Percentiles rank a stretch among this genome's conserved stretches.
phyloP scores from a whole-genome alignment of 2,797 vertebrate genomes.

The Catamblyrhynchus diadema region DNA sequence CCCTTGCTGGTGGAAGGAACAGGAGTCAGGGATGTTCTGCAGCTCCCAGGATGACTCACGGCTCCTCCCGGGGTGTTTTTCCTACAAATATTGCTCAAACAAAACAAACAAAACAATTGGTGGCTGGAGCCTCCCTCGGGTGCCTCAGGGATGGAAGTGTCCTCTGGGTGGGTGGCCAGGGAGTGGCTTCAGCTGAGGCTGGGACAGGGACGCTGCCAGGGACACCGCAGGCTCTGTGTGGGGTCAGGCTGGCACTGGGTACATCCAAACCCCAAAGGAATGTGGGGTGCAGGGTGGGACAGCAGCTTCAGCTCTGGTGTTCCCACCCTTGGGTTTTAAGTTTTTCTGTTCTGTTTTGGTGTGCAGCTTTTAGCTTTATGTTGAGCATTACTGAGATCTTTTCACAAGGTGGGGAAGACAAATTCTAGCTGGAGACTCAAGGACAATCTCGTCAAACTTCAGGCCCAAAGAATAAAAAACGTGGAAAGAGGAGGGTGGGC shows the following conservation, averaged over 20 bases:
- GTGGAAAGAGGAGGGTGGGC: neutral
- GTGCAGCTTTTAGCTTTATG: neutral
- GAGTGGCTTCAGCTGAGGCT: neutral
- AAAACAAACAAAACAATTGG: constrained; percentile 8
- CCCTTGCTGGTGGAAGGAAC: neutral
- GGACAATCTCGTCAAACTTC: neutral
- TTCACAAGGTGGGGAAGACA: neutral
- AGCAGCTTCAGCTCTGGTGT: neutral
- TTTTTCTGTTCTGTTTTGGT: neutral
- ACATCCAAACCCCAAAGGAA: neutral
- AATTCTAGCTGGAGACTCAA: neutral
- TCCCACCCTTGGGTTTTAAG: neutral
- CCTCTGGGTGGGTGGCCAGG: neutral
- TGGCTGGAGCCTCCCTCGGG: neutral
- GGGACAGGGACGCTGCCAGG: neutral
- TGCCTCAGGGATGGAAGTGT: neutral
- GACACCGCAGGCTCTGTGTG: neutral
- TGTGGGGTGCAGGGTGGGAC: neutral
- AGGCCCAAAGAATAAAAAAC: neutral
- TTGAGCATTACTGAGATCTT: neutral
- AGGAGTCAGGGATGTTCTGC: neutral
- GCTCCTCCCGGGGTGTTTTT: neutral
- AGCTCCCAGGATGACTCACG: neutral
- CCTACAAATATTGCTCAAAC: constrained; percentile 1
- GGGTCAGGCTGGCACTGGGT: neutral